Conservation (phyloP, 2,113 vertebrate genomes). For the Alces alces region DNA sequence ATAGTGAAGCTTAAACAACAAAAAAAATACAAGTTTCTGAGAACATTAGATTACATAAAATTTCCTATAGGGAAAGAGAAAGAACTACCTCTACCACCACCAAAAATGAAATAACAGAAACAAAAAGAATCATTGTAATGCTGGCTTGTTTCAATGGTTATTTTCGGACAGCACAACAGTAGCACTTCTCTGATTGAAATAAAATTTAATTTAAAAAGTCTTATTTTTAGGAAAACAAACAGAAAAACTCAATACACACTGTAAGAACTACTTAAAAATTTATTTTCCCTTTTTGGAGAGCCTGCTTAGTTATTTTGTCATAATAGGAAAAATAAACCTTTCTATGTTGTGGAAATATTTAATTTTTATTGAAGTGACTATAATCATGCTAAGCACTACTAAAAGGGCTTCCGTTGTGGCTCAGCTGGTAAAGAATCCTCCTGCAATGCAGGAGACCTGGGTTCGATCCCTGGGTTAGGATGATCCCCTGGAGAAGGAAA, state of each 20-base stretch:
- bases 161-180: background rate
- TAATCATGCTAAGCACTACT: background rate
- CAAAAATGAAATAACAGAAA: background rate
- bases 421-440: background rate
- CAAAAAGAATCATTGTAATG: background rate
- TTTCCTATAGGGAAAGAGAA: background rate
- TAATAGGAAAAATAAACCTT: background rate
- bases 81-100: background rate
- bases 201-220: slow-evolving; percentile 1
- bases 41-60: background rate
- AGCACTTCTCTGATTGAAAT: background rate
- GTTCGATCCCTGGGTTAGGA: background rate
- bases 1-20: background rate
- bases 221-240: slow-evolving; percentile 10
- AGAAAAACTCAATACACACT: background rate
- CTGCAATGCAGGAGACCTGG: background rate
- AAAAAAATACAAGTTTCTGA: background rate
- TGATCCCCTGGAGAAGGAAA: background rate
- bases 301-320: slow-evolving; percentile 2
- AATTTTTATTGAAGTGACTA: background rate
- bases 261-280: background rate
- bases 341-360: background rate
- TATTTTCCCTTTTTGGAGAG: background rate
- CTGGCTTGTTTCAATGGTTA: background rate
- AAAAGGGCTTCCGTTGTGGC: background rate